Conservation (phyloP, 2,888 invertebrate species). For the Polietes domitor region DNA sequence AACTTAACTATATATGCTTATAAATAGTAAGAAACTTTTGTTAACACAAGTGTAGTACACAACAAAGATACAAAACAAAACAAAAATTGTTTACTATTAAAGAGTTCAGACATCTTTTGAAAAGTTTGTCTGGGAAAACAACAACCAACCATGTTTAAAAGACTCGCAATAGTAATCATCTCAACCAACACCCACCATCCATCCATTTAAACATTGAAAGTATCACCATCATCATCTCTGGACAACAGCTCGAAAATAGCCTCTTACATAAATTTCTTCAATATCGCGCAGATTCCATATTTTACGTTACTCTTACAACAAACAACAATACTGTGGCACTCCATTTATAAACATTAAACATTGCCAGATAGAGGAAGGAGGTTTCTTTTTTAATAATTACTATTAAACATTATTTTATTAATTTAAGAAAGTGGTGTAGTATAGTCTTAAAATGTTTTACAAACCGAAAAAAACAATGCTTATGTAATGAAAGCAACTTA, state of each 20-base stretch:
- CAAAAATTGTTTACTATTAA: slow-evolving; percentile 53
- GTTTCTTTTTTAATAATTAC: slow-evolving; percentile 38
- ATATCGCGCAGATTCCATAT: slow-evolving; percentile 28
- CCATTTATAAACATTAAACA: slow-evolving; percentile 62
- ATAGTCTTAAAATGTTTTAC: slow-evolving; percentile 39
- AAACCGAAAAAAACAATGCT: not conserved
- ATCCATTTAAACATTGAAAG: not conserved
- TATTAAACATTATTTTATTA: slow-evolving; percentile 26
- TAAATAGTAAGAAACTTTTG: slow-evolving; percentile 52
- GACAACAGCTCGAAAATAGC: not conserved
- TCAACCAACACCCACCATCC: slow-evolving; percentile 4
- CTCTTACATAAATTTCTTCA: not conserved
- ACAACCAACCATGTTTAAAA: slow-evolving; percentile 49
- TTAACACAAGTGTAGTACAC: slow-evolving; percentile 53
- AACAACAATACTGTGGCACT: slow-evolving; percentile 54
- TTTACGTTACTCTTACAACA: slow-evolving; percentile 19
- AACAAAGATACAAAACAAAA: slow-evolving; percentile 31
- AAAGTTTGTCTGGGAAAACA: slow-evolving; percentile 30
- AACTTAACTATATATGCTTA: slow-evolving; percentile 52
- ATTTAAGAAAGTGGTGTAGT: slow-evolving; percentile 45
- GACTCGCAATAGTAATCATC: slow-evolving; percentile 13
- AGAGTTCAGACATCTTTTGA: slow-evolving; percentile 19
- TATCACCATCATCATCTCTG: not conserved
- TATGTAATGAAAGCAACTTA: slow-evolving; percentile 29
- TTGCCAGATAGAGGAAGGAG: slow-evolving; percentile 47